phyloP scores from a whole-genome alignment of 2,888 invertebrate species.

The Kuschelorhynchus macadamiae region DNA sequence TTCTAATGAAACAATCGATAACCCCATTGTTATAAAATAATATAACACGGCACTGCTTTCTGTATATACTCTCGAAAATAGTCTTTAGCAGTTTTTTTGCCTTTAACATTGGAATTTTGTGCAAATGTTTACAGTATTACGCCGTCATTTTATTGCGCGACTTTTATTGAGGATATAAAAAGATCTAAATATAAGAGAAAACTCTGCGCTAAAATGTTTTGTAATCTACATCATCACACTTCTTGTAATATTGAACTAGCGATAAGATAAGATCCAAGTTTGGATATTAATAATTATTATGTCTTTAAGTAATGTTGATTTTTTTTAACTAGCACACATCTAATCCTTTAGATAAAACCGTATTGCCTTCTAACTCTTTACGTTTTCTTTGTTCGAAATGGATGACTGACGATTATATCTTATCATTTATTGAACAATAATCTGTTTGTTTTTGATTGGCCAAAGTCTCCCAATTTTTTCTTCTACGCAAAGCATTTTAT shows the following conservation, averaged over 20 bases:
- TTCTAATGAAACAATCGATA: too few species aligned
- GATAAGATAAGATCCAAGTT: slow-evolving; percentile 56
- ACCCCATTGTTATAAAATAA: too few species aligned
- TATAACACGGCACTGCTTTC: too few species aligned
- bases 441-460: slow-evolving; percentile 52
- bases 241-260: slow-evolving; percentile 59
- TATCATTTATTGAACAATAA: slow-evolving; percentile 53
- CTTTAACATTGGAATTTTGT: too few species aligned
- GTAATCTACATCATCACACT: slow-evolving; percentile 53
- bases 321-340: slow-evolving; percentile 54
- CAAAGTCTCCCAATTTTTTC: slow-evolving; percentile 50
- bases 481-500: slow-evolving; percentile 41
- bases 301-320: slow-evolving; percentile 57
- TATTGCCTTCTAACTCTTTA: slow-evolving; percentile 33
- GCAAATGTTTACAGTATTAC: too few species aligned
- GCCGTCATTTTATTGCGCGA: too few species aligned
- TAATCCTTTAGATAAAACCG: slow-evolving; percentile 50
- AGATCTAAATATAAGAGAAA: too few species aligned
- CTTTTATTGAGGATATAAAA: too few species aligned
- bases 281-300: slow-evolving; percentile 53
- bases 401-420: slow-evolving; percentile 51
- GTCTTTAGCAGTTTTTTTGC: too few species aligned
- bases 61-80: too few species aligned
- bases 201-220: slow-evolving; percentile 34
- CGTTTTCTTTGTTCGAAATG: slow-evolving; percentile 40